These are phyloP conservation scores for Phalera bucephala DNA, from an alignment of 2,888 invertebrate species.

Conservation along the genomic window DNA sequence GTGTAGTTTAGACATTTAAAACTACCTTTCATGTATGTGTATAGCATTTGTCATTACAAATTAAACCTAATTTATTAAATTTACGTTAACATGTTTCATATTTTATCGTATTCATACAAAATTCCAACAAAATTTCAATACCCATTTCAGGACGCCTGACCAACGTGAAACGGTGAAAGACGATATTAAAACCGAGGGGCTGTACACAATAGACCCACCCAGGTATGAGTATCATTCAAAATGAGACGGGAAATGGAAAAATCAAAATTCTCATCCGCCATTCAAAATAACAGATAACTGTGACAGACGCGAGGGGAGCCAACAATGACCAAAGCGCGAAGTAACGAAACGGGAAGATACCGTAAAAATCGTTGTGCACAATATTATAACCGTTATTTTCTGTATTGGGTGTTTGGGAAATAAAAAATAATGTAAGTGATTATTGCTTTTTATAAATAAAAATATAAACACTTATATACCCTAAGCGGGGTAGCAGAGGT, in stretches of 20 bases:
- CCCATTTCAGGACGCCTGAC: conserved; percentile 33
- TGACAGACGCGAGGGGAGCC: conserved; percentile 28
- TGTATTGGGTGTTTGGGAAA: not conserved
- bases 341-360: conserved; percentile 24
- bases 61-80: too few species aligned
- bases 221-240: conserved; percentile 55
- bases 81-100: too few species aligned
- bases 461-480: too few species aligned
- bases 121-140: conserved; percentile 1
- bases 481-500: too few species aligned
- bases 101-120: too few species aligned
- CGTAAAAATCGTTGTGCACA: conserved; percentile 1
- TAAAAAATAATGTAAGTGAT: not conserved
- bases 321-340: conserved; percentile 36
- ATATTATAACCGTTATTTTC: conserved; percentile 1
- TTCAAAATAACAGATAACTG: conserved; percentile 56
- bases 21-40: too few species aligned
- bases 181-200: conserved; percentile 61
- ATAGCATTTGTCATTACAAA: too few species aligned
- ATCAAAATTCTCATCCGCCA: conserved; percentile 62
- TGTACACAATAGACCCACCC: conserved; percentile 47
- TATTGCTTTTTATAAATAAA: not conserved
- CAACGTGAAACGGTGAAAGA: conserved; percentile 41
- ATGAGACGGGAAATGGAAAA: conserved; percentile 71
- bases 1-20: too few species aligned